Evolutionary conservation across 2,888 invertebrate genomes (phyloP), one percentile per base, ranked within the genome.

Genomic region (Noctua comes): DNA sequence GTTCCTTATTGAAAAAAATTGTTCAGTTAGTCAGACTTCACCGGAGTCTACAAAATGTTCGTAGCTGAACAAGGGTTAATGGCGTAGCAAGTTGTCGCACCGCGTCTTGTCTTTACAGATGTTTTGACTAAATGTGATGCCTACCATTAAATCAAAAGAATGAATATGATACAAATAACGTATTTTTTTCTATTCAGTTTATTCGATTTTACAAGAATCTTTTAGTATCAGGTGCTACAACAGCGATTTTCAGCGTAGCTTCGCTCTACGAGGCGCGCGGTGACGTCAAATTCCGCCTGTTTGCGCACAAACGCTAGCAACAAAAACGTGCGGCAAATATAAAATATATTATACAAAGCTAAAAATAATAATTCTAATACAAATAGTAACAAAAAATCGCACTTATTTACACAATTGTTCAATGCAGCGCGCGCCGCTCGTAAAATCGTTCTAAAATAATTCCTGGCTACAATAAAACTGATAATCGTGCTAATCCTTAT

Each of bases 401-500:
- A 88, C 81, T 59, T 89, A 93, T 96, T 96, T 96, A 94, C 94
- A 96, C 96, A 96, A 96, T 94, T 96, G 96, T 91, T 90, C 90
- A 83, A 86, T 87, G 86, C 90, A 86, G 88, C 77, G 83, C 90
- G 90, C 91, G 93, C 91, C 92, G 86, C 84, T 77, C 84, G 83
- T 91, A 91, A 93, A 93, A 83, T 83, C 90, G 90, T 91, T 92
- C 91, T 91, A 93, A 94, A 95, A 94, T 92, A 89, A 93, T 95
- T 94, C 92, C 92, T 92, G 91, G 86, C 90, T 76, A 92, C 86
- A 95, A 93, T 95, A 94, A 95, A 94, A 95, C 94, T 95, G 96
- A 96, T 96, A 96, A 95, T 94, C 89, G 89, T 89, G 90, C 92
- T 95, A 95, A 96, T 96, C 96, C 95, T 92, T 96, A 93, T 96